Evolutionary conservation across 2,888 invertebrate genomes (phyloP), one percentile per base, ranked within the genome.

Genomic region (Spilarctia lutea): DNA sequence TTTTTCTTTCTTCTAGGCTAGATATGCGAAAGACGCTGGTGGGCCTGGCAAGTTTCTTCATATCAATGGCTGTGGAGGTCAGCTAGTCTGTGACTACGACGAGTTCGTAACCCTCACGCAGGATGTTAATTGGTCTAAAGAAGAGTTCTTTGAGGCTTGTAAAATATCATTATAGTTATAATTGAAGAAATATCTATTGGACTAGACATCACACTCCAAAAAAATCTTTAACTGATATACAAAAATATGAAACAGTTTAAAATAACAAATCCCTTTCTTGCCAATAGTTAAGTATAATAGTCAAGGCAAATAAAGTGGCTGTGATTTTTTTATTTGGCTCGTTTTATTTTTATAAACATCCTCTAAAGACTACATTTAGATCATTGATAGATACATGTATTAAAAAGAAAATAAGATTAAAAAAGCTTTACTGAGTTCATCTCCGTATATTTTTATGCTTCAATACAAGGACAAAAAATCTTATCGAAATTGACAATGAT

Each of bases 81-180:
- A 85, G 2, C 74, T 85, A 7, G 85, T 95, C 16, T 97, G 97
- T 83, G 95, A 96, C 68, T 93, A 96, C 73, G 92, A 96, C 20
- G 92, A 90, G 63, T 96, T 97, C 82, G 82, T 93, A 16, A 80
- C 82, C 13, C 87, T 96, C 24, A 93, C 93, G 16, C 86, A 91
- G 79, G 90, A 93, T 42, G 78, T 89, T 35, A 71, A 89, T 10
- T 87, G 88, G 84, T 83, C 91, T 0, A 80, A 85, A 45, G 86
- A 87, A 56, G 92, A 93, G 60, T 91, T 88, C 76, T 77, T 79
- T 73, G 42, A 84, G 73, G 78, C 85, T 77, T 93, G 92, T 72
- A 79, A 85, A 20, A 74, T 68, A 13, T 74, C 83, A 72, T 76
- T 71, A 79, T 79, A 84, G 76, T 79, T 75, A 76, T 72, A 76